A percentile compares a stretch with the other conserved stretches of the same genome.
Evolutionary conservation across 1,140 invertebrate species (phyloP).

Genomic region (Magallana ariakensis): DNA sequence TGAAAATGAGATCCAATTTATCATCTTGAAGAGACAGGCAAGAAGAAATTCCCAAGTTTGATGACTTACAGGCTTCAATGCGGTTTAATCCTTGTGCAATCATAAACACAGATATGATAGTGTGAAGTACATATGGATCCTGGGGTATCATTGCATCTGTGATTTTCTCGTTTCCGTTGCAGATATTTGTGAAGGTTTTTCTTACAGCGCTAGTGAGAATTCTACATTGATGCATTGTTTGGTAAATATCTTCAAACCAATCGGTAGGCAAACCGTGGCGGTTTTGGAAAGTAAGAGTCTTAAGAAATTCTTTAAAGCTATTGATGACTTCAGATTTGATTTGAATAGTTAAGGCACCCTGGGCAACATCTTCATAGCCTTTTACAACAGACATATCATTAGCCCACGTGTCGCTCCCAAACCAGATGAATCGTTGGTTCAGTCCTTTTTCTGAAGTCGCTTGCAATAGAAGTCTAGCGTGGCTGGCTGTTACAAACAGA

Average conservation of each 20-base stretch:
- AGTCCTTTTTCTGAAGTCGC: slow-evolving; percentile 80
- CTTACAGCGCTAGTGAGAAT: slow-evolving; percentile 68
- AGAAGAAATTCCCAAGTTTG: slow-evolving; percentile 64
- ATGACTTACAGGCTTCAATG: slow-evolving; percentile 72
- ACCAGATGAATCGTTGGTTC: slow-evolving; percentile 84
- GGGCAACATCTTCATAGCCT: slow-evolving; percentile 86
- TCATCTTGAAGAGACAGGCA: slow-evolving; percentile 68
- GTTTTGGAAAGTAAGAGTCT: slow-evolving; percentile 70
- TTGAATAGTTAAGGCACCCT: slow-evolving; percentile 89
- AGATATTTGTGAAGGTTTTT: slow-evolving; percentile 65
- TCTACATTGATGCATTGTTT: slow-evolving; percentile 85
- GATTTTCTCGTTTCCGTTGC: slow-evolving; percentile 71
- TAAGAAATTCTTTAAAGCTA: slow-evolving; percentile 75
- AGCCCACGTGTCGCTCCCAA: slow-evolving; percentile 90
- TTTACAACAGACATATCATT: slow-evolving; percentile 85
- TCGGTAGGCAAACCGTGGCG: slow-evolving; percentile 78
- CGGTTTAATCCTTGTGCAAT: slow-evolving; percentile 78
- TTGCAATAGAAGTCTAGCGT: slow-evolving; percentile 83
- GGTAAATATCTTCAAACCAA: slow-evolving; percentile 91
- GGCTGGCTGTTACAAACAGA: slow-evolving; percentile 86
- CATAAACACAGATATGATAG: slow-evolving; percentile 78
- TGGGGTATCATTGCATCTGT: slow-evolving; percentile 70
- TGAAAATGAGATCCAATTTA: slow-evolving; percentile 68
- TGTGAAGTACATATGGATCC: slow-evolving; percentile 79
- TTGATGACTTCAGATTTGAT: slow-evolving; percentile 81